Conservation (phyloP, 2,888 invertebrate genomes). For the Axea sp. region DNA sequence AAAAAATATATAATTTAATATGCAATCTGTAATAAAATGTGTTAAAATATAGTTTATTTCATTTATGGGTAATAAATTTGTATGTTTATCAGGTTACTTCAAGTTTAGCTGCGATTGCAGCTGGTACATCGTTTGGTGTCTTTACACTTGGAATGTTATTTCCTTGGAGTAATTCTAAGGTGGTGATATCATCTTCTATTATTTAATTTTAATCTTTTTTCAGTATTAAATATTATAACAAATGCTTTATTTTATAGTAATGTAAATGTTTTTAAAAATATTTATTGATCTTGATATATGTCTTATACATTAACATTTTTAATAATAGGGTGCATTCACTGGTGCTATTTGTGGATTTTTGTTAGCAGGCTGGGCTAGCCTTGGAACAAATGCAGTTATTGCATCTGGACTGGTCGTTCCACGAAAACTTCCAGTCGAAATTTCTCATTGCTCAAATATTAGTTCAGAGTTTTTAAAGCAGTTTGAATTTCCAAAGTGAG, state of each 20-base stretch:
- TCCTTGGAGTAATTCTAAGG: slow-evolving; percentile 88
- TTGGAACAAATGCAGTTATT: slow-evolving; percentile 85
- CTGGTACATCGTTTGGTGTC: slow-evolving; percentile 90
- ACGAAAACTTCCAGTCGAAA: slow-evolving; percentile 81
- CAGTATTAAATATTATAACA: too few species aligned
- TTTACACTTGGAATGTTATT: slow-evolving; percentile 91
- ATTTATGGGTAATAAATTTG: too few species aligned
- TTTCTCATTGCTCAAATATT: slow-evolving; percentile 79
- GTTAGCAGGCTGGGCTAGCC: slow-evolving; percentile 83
- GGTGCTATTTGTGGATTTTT: slow-evolving; percentile 84
- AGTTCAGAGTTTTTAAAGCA: slow-evolving; percentile 70
- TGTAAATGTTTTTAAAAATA: too few species aligned
- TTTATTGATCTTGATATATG: too few species aligned
- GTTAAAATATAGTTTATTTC: too few species aligned
- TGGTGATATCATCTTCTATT: slow-evolving; percentile 68
- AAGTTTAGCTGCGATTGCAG: slow-evolving; percentile 90
- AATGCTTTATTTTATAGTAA: too few species aligned
- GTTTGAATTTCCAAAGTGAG: slow-evolving; percentile 65
- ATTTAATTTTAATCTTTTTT: too few species aligned
- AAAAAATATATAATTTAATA: too few species aligned
- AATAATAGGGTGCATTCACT: slow-evolving; percentile 77
- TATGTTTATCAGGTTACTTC: slow-evolving; percentile 85
- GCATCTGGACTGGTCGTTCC: slow-evolving; percentile 83
- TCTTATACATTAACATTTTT: too few species aligned
- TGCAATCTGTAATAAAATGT: too few species aligned